Evolutionary conservation across 2,113 vertebrate species (phyloP), one percentile per base, ranked within the genome.

Genomic region (Chaetura pelagica): DNA sequence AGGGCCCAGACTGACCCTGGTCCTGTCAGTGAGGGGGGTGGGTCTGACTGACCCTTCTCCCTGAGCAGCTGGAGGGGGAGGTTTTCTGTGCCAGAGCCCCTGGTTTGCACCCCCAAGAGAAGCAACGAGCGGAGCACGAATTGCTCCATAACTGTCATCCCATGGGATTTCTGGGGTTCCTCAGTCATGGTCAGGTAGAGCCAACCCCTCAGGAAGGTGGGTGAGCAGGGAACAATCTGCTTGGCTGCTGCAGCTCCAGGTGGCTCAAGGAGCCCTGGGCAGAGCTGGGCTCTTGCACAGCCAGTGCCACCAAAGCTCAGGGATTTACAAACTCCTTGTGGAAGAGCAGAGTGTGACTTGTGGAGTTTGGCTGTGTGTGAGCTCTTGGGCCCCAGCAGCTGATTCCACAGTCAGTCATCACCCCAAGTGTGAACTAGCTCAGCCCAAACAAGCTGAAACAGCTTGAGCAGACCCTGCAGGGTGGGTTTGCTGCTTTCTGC

Each of bases 21-120:
- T 58, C 44, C 57, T 6, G 12, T 14, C 58, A 7, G 1, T 5
- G 2, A 1, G 4, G 58, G 10, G 1, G 1, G 35, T 7, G 74
- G 38, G 3, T 26, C 32, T 30, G 74, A 2, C 5, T 6, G 52
- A 29, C n/a, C 59, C 1, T 52, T 12, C 23, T 52, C 46, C 21
- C 46, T 48, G 46, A 42, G 40, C 11, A 42, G 40, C 12, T 42
- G 40, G 9, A 20, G 48, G 35, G 57, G 32, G 84, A 13, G 11
- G 7, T 9, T 0, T 20, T 20, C 66, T 29, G 10, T 15, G 71
- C 26, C 3, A 23, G 49, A 5, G 2, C 11, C 19, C 26, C 15
- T 21, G 4, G 14, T 34, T 10, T 8, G 29, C 58, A 52, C 7
- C 42, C 78, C 63, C 29, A 0, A 2, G 23, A 51, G 63, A 54